These are phyloP conservation scores for Dipodomys stephensi DNA, from an alignment of 2,113 vertebrate species.

Conservation along the genomic window DNA sequence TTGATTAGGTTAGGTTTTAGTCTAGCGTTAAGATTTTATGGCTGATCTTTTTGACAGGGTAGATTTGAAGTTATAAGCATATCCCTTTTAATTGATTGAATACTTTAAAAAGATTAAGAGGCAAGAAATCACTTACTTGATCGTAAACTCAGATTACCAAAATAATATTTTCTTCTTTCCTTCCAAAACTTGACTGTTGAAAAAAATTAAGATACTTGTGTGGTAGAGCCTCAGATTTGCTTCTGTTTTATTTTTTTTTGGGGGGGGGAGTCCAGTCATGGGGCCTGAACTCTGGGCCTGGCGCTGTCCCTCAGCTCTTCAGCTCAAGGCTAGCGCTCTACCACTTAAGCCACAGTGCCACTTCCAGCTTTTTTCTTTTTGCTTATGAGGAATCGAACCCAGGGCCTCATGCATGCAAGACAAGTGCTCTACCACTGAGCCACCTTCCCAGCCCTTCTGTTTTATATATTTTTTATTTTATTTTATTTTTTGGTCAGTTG, in stretches of 20 bases:
- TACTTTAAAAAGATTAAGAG: conserved; percentile 45
- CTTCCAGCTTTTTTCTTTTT: too few species aligned
- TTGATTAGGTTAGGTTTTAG: not conserved
- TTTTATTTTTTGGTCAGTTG: too few species aligned
- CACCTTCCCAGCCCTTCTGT: too few species aligned
- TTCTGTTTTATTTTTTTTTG: not conserved
- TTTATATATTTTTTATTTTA: too few species aligned
- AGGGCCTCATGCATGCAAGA: too few species aligned
- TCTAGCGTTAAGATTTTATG: conserved; percentile 20
- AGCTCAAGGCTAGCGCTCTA: too few species aligned
- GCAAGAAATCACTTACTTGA: not conserved
- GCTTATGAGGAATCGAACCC: too few species aligned
- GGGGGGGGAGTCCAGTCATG: too few species aligned
- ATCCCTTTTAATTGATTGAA: not conserved
- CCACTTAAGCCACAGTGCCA: too few species aligned
- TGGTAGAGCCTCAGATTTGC: not conserved
- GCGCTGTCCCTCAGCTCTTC: too few species aligned
- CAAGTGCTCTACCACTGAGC: too few species aligned
- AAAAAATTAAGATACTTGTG: not conserved
- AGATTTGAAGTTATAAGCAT: not conserved
- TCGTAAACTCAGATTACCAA: conserved; percentile 12
- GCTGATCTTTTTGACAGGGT: not conserved
- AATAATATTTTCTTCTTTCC: not conserved
- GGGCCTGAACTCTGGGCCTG: too few species aligned
- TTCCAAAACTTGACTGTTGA: not conserved